These are phyloP conservation scores for Bostrychus sinensis DNA, from an alignment of 2,113 vertebrate species.

Conservation along the genomic window DNA sequence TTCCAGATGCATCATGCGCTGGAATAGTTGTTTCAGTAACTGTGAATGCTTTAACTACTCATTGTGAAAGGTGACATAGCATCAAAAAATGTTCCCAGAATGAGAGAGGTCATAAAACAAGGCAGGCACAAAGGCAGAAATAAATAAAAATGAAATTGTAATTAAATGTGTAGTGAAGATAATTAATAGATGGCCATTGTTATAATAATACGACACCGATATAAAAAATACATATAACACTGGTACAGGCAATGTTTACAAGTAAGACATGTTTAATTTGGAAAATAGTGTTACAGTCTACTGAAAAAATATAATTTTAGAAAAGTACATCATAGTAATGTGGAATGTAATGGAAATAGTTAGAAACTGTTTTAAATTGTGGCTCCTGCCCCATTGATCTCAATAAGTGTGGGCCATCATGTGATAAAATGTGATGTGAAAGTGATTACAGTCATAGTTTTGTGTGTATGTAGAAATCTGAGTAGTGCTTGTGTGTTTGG, in stretches of 20 bases:
- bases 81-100: background rate
- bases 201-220: background rate
- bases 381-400: too few species aligned
- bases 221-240: background rate
- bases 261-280: background rate
- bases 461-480: background rate
- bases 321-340: background rate
- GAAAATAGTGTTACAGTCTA: background rate
- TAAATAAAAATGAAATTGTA: too few species aligned
- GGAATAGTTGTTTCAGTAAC: constrained; percentile 42
- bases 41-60: background rate
- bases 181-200: too few species aligned
- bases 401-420: background rate
- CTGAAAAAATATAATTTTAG: background rate
- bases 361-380: background rate
- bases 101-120: background rate
- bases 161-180: too few species aligned
- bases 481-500: background rate
- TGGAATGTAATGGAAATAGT: background rate
- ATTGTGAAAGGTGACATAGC: background rate
- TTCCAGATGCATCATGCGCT: constrained; percentile 60
- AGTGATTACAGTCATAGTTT: background rate
- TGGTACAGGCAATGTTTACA: background rate
- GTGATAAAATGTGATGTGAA: background rate
- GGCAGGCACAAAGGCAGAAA: background rate